Base-by-base conservation (phyloP, 2,888 invertebrate species). In the Cecidostiba fungosa region DNA sequence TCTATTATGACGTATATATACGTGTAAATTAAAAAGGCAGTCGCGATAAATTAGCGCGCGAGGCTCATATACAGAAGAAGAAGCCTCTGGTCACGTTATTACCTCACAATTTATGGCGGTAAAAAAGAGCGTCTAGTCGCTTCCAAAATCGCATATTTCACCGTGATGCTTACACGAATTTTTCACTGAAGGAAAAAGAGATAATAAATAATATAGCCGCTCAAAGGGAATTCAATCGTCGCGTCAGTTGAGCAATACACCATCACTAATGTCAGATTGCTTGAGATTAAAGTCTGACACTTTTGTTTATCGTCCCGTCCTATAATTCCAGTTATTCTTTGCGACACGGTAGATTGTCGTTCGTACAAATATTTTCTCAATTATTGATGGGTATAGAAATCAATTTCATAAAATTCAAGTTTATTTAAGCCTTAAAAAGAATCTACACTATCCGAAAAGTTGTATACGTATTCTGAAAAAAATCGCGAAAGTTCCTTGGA, bases 11-110 rank as follows among this genome's bases (percentile, higher is more conserved):
- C 23, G 23, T 73, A 10, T 43, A 12, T 4, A 50, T 10, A 19
- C 73, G 73, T 47, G 26, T 47, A 29, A 73, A 73, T 73, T 73
- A 47, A 73, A 47, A 73, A 73, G 47, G 23, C 47, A 73, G 6
- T 47, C 36, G 26, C 73, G 23, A 73, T 73, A 73, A 73, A 73
- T 73, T 73, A 73, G 73, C 73, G 47, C 4, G 23, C n/a, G 6
- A 50, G 16, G n/a, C 23, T 73, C 8, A 0, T 50, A 19, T 50
- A 47, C 26, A 47, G 73, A 26, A 73, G 43, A 73, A 73, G 23
- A n/a, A n/a, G 23, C n/a, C 73, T 39, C 73, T 73, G 23, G 43
- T 72, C 39, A 39, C 43, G 72, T 73, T 47, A 47, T 23, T 32
- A 43, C 16, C 23, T 73, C 39, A 5, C 12, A 73, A 36, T 36